A percentile compares a stretch with the other conserved stretches of the same genome.
Evolutionary conservation across 1,140 invertebrate species (phyloP).

Genomic region (Tribolium madens): DNA sequence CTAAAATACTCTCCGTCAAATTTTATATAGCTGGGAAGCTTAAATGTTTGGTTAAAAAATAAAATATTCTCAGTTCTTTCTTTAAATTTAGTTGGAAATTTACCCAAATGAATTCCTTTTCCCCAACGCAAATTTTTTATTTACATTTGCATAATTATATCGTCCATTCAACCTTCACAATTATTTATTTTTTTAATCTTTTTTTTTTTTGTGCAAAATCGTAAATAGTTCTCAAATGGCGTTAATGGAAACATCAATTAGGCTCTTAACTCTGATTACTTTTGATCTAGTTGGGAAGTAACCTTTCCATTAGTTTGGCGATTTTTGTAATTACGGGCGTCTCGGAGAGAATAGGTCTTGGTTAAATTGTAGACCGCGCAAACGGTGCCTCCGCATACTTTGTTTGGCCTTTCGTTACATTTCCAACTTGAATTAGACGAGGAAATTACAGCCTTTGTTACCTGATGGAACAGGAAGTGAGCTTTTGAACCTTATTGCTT

Average conservation of each 20-base stretch:
- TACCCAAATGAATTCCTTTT: conserved; percentile 12
- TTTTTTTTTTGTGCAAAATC: not conserved
- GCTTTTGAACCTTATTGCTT: conserved; percentile 48
- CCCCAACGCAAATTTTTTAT: conserved; percentile 15
- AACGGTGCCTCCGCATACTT: conserved; percentile 31
- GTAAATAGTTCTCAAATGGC: not conserved
- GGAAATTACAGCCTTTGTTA: conserved; percentile 49
- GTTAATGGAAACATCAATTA: conserved; percentile 20
- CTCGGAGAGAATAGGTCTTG: conserved; percentile 29
- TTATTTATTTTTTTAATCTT: conserved; percentile 13
- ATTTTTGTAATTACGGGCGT: conserved; percentile 41
- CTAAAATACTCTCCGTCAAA: conserved; percentile 6
- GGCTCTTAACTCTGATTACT: conserved; percentile 6
- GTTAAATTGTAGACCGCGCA: conserved; percentile 11
- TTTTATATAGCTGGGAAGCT: not conserved
- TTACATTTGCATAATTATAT: conserved; percentile 10
- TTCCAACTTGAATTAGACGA: conserved; percentile 47
- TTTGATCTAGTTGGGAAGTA: conserved; percentile 24
- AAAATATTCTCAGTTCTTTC: conserved; percentile 13
- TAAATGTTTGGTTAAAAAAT: conserved; percentile 24
- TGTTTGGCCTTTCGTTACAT: conserved; percentile 46
- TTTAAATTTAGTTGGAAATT: conserved; percentile 19
- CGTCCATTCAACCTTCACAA: not conserved
- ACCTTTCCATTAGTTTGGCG: conserved; percentile 40
- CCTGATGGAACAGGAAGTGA: conserved; percentile 44